A percentile compares a stretch with the other conserved stretches of the same genome.
These are phyloP conservation scores for Drosophila kurseongensis DNA, from an alignment of 1,140 invertebrate genomes.

Conservation along the genomic window DNA sequence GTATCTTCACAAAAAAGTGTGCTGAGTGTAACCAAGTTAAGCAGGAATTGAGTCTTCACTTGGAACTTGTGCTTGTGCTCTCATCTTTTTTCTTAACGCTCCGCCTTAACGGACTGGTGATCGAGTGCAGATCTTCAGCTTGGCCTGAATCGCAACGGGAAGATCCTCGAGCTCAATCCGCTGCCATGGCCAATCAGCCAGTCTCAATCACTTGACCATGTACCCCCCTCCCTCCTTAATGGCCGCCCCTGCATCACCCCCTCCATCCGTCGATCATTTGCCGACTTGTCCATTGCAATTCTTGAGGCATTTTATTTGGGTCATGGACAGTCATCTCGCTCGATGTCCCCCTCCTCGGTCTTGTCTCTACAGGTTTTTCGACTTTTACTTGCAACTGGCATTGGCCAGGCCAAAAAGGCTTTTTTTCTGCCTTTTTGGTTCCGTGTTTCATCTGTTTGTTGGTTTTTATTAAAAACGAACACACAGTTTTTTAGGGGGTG, in stretches of 20 bases:
- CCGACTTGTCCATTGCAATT: constrained; percentile 52
- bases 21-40: background rate
- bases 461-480: background rate
- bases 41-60: constrained; percentile 16
- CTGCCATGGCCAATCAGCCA: constrained; percentile 18
- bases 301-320: constrained; percentile 75
- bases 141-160: constrained; percentile 34
- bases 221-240: no score
- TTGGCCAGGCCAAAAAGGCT: constrained; percentile 24
- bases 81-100: background rate
- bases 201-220: constrained; percentile 44
- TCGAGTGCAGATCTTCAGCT: constrained; percentile 30
- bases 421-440: constrained; percentile 46
- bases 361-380: constrained; percentile 72
- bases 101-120: constrained; percentile 4
- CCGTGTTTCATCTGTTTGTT: constrained; percentile 51
- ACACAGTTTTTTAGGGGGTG: constrained; percentile 15
- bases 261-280: background rate
- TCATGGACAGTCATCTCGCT: constrained; percentile 74
- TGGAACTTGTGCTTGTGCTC: background rate
- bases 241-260: background rate
- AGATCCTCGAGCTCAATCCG: constrained; percentile 34
- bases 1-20: background rate
- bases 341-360: constrained; percentile 17
- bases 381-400: constrained; percentile 76